These are phyloP conservation scores for Cosmorhoe ocellata DNA, from an alignment of 2,888 invertebrate genomes.

Conservation along the genomic window DNA sequence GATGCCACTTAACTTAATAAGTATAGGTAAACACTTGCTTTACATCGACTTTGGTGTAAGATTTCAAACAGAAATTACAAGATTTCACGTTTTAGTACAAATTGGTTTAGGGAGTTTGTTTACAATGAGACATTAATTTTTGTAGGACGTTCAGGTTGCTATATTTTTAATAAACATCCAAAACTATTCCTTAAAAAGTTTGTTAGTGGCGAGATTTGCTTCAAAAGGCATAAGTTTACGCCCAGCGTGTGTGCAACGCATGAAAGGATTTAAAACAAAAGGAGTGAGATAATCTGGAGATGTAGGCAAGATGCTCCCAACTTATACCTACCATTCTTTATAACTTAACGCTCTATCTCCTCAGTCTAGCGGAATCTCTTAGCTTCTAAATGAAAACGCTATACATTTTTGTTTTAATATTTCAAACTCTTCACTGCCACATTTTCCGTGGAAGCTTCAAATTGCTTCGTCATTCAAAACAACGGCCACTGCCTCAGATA, in stretches of 20 bases:
- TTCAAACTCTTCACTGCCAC: constrained; percentile 31
- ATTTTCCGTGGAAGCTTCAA: constrained; percentile 26
- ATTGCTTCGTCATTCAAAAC: constrained; percentile 31
- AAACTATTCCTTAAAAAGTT: constrained; percentile 35
- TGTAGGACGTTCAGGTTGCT: constrained; percentile 1
- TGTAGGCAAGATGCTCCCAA: constrained; percentile 18
- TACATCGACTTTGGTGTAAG: constrained; percentile 16
- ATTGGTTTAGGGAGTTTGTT: background rate
- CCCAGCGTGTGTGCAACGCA: constrained; percentile 8
- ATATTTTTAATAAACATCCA: constrained; percentile 28
- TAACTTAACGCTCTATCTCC: constrained; percentile 18
- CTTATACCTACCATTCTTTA: constrained; percentile 13
- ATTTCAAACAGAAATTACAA: constrained; percentile 13
- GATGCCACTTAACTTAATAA: constrained; percentile 26
- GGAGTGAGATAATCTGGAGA: constrained; percentile 24
- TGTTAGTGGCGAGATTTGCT: constrained; percentile 35
- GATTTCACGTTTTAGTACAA: background rate
- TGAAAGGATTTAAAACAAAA: constrained; percentile 32
- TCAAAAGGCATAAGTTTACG: constrained; percentile 15
- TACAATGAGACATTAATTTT: constrained; percentile 5
- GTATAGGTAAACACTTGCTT: constrained; percentile 11
- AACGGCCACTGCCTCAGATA: constrained; percentile 20
- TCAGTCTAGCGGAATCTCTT: constrained; percentile 29
- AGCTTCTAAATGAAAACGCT: constrained; percentile 35
- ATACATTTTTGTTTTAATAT: constrained; percentile 36